phyloP scores from a whole-genome alignment of 2,888 invertebrate species.

The Ferdinandea cuprea region DNA sequence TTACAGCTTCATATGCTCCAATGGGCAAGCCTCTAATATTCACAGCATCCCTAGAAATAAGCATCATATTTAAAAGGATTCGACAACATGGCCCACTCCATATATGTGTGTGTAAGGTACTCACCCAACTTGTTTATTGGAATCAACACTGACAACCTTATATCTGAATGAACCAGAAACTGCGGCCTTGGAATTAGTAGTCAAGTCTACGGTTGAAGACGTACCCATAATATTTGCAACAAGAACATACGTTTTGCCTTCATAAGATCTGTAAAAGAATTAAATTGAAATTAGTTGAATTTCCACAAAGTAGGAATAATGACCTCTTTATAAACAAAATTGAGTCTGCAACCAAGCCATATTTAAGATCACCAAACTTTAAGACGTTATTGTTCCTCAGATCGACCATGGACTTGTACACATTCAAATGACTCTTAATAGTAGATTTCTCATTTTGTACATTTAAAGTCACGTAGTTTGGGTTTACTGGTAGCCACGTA shows the following conservation, averaged over 20 bases:
- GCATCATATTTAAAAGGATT: not conserved
- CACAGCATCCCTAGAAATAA: constrained; percentile 76
- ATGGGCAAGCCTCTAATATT: constrained; percentile 76
- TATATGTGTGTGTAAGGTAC: no score
- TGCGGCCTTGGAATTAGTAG: constrained; percentile 65
- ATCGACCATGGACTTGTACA: constrained; percentile 85
- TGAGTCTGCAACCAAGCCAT: constrained; percentile 78
- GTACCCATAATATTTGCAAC: constrained; percentile 83
- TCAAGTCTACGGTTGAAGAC: constrained; percentile 80
- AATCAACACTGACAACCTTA: constrained; percentile 77
- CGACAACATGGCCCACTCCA: no score
- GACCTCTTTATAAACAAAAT: constrained; percentile 78
- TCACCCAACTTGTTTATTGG: constrained; percentile 78
- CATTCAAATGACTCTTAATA: constrained; percentile 84
- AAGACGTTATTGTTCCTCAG: constrained; percentile 80
- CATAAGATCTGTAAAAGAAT: constrained; percentile 43
- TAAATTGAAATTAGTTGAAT: not conserved
- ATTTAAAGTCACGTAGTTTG: constrained; percentile 86
- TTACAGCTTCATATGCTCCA: constrained; percentile 79
- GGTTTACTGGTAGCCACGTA: constrained; percentile 83
- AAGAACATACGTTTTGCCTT: constrained; percentile 81
- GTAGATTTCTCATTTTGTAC: constrained; percentile 83
- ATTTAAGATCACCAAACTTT: constrained; percentile 78
- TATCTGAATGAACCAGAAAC: constrained; percentile 76
- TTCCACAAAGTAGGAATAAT: no score